Conservation (phyloP, 1,140 invertebrate genomes). For the Pteromalus puparum region DNA sequence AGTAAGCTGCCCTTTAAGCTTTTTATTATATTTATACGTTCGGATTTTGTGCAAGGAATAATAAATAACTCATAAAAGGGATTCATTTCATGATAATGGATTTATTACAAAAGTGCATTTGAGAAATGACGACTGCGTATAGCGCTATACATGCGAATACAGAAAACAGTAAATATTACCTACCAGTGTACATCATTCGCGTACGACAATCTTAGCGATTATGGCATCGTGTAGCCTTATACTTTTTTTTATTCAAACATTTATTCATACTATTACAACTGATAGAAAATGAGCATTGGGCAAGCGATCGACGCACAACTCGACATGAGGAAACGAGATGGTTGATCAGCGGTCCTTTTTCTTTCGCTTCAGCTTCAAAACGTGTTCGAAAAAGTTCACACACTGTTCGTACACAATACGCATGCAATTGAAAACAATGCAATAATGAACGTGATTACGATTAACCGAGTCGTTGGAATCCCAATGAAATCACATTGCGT, state of each 20-base stretch:
- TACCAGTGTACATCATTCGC: slow-evolving; percentile 58
- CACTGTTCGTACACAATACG: background rate
- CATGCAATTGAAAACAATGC: background rate
- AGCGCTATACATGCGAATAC: slow-evolving; percentile 57
- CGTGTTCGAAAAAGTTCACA: background rate
- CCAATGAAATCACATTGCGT: slow-evolving; percentile 23
- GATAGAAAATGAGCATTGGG: slow-evolving; percentile 33
- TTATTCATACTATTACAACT: slow-evolving; percentile 36
- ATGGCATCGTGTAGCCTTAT: slow-evolving; percentile 37
- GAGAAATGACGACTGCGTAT: slow-evolving; percentile 62
- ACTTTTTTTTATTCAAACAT: slow-evolving; percentile 24
- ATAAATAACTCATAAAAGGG: slow-evolving; percentile 30
- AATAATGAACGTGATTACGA: too few species aligned
- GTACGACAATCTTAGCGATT: slow-evolving; percentile 52
- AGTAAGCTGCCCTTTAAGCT: too few species aligned
- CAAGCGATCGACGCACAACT: slow-evolving; percentile 34
- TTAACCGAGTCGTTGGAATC: background rate
- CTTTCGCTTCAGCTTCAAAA: background rate
- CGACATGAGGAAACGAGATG: slow-evolving; percentile 17
- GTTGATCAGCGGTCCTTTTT: background rate
- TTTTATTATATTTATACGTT: too few species aligned
- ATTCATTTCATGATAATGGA: slow-evolving; percentile 61
- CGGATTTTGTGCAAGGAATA: background rate
- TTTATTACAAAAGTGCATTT: slow-evolving; percentile 68
- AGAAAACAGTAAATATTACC: slow-evolving; percentile 66